Percentiles rank a stretch among this genome's conserved stretches.
Evolutionary conservation across 1,140 invertebrate species (phyloP).

Genomic region (Drosophila arawakana): DNA sequence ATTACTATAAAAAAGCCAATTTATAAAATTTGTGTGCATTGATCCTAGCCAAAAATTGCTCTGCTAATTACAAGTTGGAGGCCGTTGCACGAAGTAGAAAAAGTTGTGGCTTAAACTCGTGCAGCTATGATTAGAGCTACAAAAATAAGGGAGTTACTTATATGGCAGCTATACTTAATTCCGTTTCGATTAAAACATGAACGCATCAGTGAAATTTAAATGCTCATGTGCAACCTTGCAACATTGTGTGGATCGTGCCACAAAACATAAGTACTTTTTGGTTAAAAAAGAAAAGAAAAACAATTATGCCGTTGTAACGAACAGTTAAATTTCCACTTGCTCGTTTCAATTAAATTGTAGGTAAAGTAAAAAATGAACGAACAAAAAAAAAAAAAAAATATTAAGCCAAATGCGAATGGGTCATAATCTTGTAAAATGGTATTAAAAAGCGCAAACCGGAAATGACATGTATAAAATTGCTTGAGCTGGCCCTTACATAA

Average conservation of each 20-base stretch:
- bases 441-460: slow-evolving; percentile 47
- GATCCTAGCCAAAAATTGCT: slow-evolving; percentile 15
- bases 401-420: slow-evolving; percentile 35
- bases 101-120: slow-evolving; percentile 10
- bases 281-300: background rate
- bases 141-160: slow-evolving; percentile 11
- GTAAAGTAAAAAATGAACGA: slow-evolving; percentile 7
- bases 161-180: slow-evolving; percentile 17
- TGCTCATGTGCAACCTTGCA: slow-evolving; percentile 16
- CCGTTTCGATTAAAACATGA: slow-evolving; percentile 33
- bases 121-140: slow-evolving; percentile 12
- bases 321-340: slow-evolving; percentile 33
- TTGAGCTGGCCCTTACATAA: slow-evolving; percentile 39
- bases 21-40: slow-evolving; percentile 8
- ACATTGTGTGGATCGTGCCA: slow-evolving; percentile 7
- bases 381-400: background rate
- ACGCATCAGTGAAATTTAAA: slow-evolving; percentile 31
- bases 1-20: background rate
- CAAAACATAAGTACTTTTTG: slow-evolving; percentile 11
- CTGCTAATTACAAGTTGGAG: slow-evolving; percentile 4
- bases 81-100: background rate
- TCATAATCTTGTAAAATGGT: slow-evolving; percentile 40
- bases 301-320: slow-evolving; percentile 16
- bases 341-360: slow-evolving; percentile 34
- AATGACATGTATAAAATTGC: slow-evolving; percentile 53